These are phyloP conservation scores for Hydropotes inermis DNA, from an alignment of 2,113 vertebrate genomes.

Conservation along the genomic window DNA sequence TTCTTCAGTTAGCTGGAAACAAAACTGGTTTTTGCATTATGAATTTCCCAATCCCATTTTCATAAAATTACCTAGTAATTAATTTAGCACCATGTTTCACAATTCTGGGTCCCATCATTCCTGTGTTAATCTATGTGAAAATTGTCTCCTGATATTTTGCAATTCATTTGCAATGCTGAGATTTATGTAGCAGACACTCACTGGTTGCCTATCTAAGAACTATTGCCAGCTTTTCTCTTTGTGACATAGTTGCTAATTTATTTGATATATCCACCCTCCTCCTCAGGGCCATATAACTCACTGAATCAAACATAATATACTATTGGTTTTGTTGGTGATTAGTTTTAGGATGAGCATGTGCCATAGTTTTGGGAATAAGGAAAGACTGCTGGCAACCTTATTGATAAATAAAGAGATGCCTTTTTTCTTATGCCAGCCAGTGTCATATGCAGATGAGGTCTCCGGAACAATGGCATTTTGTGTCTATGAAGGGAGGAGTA, in stretches of 20 bases:
- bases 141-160: not conserved
- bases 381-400: not conserved
- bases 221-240: not conserved
- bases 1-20: not conserved
- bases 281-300: not conserved
- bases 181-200: not conserved
- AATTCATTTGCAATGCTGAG: not conserved
- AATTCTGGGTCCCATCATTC: not conserved
- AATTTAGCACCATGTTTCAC: not conserved
- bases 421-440: not conserved
- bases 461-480: not conserved
- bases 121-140: not conserved
- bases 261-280: not conserved
- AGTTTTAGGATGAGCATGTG: not conserved
- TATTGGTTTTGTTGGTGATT: not conserved
- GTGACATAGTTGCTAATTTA: not conserved
- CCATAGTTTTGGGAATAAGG: not conserved
- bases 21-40: not conserved
- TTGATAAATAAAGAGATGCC: not conserved
- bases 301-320: not conserved
- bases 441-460: not conserved
- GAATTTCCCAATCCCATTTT: not conserved
- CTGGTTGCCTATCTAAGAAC: not conserved
- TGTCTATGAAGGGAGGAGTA: not conserved
- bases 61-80: not conserved